phyloP scores from a whole-genome alignment of 2,113 vertebrate genomes.

The Equus quagga region DNA sequence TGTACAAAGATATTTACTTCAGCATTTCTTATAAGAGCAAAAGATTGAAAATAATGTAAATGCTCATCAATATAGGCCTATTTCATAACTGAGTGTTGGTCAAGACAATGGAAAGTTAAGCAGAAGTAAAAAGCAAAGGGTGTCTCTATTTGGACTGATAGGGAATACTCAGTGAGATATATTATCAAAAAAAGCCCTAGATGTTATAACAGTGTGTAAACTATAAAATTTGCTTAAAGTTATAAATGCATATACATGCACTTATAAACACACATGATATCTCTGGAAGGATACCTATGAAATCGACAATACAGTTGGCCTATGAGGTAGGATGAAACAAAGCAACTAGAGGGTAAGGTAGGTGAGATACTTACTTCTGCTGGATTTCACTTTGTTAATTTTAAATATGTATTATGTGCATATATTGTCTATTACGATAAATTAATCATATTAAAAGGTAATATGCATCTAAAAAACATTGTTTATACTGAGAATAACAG shows the following conservation, averaged over 20 bases:
- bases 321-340: neutral
- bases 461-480: neutral
- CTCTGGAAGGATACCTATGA: neutral
- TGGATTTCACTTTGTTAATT: neutral
- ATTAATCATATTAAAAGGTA: conserved; percentile 26
- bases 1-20: neutral
- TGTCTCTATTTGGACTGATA: neutral
- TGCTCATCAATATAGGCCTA: neutral
- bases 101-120: neutral
- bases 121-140: neutral
- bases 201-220: neutral
- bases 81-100: neutral
- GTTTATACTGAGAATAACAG: conserved; percentile 51
- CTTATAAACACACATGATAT: neutral
- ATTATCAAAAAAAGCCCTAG: neutral
- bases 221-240: neutral
- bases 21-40: neutral
- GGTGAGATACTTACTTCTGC: neutral
- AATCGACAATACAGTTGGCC: neutral
- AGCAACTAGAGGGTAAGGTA: neutral
- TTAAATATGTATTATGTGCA: neutral
- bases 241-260: neutral
- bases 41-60: neutral
- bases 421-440: neutral
- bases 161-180: neutral